Conservation (phyloP, 2,797 vertebrate genomes). For the Danio aesculapii region DNA sequence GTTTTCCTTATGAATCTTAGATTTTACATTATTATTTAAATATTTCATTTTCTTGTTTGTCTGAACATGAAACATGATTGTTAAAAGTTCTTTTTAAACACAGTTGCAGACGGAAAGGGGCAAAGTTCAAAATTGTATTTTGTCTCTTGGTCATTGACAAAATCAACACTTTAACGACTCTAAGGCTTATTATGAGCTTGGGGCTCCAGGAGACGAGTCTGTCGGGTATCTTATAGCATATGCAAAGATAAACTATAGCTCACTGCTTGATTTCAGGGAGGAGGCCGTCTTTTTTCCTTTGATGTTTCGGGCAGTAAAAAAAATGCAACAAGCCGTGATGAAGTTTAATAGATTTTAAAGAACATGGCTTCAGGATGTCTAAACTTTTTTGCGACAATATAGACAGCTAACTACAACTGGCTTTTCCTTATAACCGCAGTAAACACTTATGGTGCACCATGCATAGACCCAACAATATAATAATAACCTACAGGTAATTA, state of each 20-base stretch:
- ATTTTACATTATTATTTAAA: background rate
- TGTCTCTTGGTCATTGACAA: background rate
- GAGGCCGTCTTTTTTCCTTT: constrained; percentile 51
- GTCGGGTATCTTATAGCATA: constrained; percentile 10
- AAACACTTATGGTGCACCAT: constrained; percentile 2
- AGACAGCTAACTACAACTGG: constrained; percentile 14
- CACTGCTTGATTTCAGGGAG: constrained; percentile 51
- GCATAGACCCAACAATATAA: background rate
- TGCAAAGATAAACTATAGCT: constrained; percentile 31
- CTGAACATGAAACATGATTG: too few relatives aligned
- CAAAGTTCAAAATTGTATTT: constrained; percentile 11
- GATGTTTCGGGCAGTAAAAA: constrained; percentile 56
- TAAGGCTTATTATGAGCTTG: constrained; percentile 11
- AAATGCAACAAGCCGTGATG: constrained; percentile 48
- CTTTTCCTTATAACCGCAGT: constrained; percentile 31
- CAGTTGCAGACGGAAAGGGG: background rate
- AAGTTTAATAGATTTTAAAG: constrained; percentile 50
- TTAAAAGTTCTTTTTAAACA: background rate
- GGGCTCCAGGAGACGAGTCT: constrained; percentile 1
- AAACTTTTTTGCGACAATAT: constrained; percentile 41
- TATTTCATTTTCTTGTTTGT: background rate
- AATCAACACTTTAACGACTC: constrained; percentile 28
- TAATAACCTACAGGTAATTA: constrained; percentile 41
- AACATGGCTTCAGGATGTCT: constrained; percentile 35
- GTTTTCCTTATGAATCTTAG: background rate